Base-by-base conservation (phyloP, 2,888 invertebrate species). In the Pimpla rufipes region DNA sequence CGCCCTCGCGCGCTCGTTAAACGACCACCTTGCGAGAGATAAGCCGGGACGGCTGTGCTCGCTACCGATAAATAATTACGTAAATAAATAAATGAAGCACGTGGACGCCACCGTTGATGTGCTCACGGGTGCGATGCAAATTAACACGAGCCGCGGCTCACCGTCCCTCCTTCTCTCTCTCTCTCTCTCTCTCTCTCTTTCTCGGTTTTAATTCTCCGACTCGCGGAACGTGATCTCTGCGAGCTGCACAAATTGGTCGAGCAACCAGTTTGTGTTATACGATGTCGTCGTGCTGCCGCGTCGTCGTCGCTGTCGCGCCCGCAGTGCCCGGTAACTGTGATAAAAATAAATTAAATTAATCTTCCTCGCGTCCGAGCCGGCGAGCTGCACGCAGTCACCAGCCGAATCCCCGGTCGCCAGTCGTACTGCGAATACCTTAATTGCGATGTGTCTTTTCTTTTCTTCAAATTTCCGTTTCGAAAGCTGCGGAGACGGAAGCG, bases 1-100 rank as follows among this genome's bases (percentile, higher is more conserved):
- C 78, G 85, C 82, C 79, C 83, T 83, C 29, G 29, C 29, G 29
- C 81, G 71, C 85, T 88, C 88, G 88, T 88, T 87, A 89, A 89
- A 85, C 85, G 87, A 87, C 87, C 88, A 88, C 87, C 88, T 88
- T 86, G 87, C 85, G 82, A 81, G 85, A 89, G 79, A 83, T 87
- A 88, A 88, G 84, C 85, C 62, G 75, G 16, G 66, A 67, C 45
- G 71, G 71, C 35, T 77, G 66, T 40, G 52, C 45, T 77, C 29
- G 47, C 71, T 73, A 77, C 81, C 73, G 67, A 77, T 81, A 81
- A 81, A 81, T 81, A 67, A 81, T 81, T 81, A 76, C 76, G 57
- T 64, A 73, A 73, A 81, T 81, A 77, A 71, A 81, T 77, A 67
- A 81, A 81, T 70, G 71, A 81, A 75, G 73, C 40, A 50, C 45